phyloP scores from a whole-genome alignment of 2,888 invertebrate species.

The Amphipoea lucens region DNA sequence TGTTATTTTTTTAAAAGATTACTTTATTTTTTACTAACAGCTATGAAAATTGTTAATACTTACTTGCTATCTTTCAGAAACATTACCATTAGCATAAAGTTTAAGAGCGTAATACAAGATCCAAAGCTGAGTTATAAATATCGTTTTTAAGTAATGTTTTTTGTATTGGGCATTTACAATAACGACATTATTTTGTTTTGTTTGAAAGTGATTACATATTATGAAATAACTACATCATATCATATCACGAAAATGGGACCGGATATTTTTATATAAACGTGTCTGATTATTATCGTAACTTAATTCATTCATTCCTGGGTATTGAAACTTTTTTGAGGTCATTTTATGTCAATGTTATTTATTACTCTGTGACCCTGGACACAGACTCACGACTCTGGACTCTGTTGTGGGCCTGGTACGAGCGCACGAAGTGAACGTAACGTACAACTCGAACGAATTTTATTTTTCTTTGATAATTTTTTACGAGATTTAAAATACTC shows the following conservation, averaged over 20 bases:
- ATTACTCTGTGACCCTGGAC: not conserved
- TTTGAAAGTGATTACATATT: constrained; percentile 2
- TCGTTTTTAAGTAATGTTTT: not conserved
- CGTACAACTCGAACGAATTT: not conserved
- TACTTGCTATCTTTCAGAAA: not conserved
- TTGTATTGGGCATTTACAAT: constrained; percentile 3
- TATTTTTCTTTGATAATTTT: not conserved
- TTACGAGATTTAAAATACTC: not conserved
- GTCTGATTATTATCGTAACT: constrained; percentile 18
- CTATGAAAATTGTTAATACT: not conserved
- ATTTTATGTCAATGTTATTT: constrained; percentile 13
- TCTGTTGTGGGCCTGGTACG: too few relatives aligned
- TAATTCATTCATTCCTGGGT: constrained; percentile 17
- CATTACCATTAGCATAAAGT: not conserved
- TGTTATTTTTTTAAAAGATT: too few relatives aligned
- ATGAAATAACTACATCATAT: constrained; percentile 17
- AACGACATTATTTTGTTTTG: constrained; percentile 5
- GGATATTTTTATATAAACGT: constrained; percentile 15
- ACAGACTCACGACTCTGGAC: too few relatives aligned
- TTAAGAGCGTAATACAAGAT: not conserved
- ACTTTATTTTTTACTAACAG: not conserved
- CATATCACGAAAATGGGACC: constrained; percentile 5
- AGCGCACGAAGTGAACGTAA: not conserved
- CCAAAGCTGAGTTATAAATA: not conserved
- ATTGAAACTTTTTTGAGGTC: constrained; percentile 5